Evolutionary conservation across 2,797 vertebrate species (phyloP).

Genomic region (Gymnothorax javanicus): DNA sequence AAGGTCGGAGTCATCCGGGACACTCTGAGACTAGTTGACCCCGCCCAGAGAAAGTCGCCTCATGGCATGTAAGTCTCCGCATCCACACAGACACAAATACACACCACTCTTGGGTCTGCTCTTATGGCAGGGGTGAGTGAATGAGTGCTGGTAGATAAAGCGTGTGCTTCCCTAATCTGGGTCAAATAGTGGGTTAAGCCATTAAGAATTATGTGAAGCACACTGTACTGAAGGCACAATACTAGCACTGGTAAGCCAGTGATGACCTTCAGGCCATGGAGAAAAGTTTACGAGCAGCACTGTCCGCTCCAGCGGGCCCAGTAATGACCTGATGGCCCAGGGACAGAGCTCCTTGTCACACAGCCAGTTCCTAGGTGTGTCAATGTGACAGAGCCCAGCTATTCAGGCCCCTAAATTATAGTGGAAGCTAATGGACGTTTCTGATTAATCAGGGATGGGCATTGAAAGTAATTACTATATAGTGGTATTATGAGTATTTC

Average conservation of each 20-base stretch:
- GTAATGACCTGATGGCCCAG: not conserved
- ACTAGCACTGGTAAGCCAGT: not conserved
- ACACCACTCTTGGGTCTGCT: not conserved
- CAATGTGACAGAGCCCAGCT: not conserved
- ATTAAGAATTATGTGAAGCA: not conserved
- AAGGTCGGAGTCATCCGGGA: conserved; percentile 96
- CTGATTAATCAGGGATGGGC: not conserved
- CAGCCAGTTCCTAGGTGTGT: not conserved
- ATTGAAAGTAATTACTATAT: not conserved
- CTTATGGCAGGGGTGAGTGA: not conserved
- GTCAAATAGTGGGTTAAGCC: not conserved
- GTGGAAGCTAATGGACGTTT: not conserved
- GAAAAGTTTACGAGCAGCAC: not conserved
- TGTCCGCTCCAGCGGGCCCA: not conserved
- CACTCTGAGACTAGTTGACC: conserved; percentile 90
- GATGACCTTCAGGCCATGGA: not conserved
- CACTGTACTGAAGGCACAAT: too few relatives aligned
- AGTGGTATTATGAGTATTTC: too few relatives aligned
- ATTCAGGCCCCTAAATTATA: not conserved
- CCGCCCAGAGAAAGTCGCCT: conserved; percentile 72
- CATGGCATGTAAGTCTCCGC: conserved; percentile 70
- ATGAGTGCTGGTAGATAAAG: not conserved
- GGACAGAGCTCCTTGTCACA: too few relatives aligned
- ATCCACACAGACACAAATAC: not conserved
- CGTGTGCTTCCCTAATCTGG: not conserved